A percentile compares a stretch with the other conserved stretches of the same genome.
Evolutionary conservation across 2,888 invertebrate genomes (phyloP).

Genomic region (Drosophila vallismaia): DNA sequence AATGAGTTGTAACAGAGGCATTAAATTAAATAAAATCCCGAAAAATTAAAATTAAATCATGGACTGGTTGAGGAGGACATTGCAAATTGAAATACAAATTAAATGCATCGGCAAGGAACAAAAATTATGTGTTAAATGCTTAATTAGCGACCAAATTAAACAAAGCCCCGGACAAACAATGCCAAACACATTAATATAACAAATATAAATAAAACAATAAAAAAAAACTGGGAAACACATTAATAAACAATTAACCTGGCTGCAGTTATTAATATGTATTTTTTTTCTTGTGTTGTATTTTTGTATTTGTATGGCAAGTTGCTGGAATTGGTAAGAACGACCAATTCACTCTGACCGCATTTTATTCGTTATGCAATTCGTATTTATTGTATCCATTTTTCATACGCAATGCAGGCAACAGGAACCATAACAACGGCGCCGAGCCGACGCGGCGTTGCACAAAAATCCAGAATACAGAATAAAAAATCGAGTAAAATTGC

Average conservation of each 20-base stretch:
- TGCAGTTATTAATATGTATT: slow-evolving; percentile 1
- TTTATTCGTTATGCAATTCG: slow-evolving; percentile 59
- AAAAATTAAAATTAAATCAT: slow-evolving; percentile 38
- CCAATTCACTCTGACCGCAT: slow-evolving; percentile 53
- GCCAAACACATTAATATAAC: slow-evolving; percentile 33
- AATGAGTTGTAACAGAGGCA: slow-evolving; percentile 67
- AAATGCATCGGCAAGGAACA: slow-evolving; percentile 32
- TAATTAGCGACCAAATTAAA: slow-evolving; percentile 68
- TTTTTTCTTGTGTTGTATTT: not conserved
- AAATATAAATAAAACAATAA: slow-evolving; percentile 12
- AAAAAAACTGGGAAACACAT: slow-evolving; percentile 51
- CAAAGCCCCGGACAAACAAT: slow-evolving; percentile 32
- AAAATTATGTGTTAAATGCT: slow-evolving; percentile 64
- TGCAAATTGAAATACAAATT: slow-evolving; percentile 57
- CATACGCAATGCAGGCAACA: slow-evolving; percentile 37
- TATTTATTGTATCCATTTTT: slow-evolving; percentile 62
- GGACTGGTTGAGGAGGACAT: slow-evolving; percentile 23
- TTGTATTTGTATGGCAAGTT: slow-evolving; percentile 19
- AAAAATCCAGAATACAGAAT: slow-evolving; percentile 16
- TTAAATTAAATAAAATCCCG: slow-evolving; percentile 47
- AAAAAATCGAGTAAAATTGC: slow-evolving; percentile 31
- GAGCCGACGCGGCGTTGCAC: slow-evolving; percentile 4
- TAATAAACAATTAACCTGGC: slow-evolving; percentile 64
- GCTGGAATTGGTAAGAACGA: slow-evolving; percentile 24
- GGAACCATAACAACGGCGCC: slow-evolving; percentile 31